Percentiles rank a stretch among this genome's conserved stretches.
Evolutionary conservation across 2,888 invertebrate species (phyloP).

Genomic region (Trilocha varians): DNA sequence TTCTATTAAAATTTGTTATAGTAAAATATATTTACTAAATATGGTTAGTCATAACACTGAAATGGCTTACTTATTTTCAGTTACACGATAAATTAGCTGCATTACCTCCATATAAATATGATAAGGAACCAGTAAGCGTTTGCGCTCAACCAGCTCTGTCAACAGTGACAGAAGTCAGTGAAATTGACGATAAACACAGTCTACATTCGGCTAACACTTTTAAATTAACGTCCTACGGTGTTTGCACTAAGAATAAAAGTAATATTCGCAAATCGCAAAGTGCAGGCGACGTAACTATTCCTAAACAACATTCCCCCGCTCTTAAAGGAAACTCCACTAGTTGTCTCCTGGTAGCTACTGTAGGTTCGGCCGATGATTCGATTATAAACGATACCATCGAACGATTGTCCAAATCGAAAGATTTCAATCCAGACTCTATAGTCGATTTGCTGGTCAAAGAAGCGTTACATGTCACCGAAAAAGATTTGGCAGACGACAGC

Average conservation of each 20-base stretch:
- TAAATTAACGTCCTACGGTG: constrained; percentile 22
- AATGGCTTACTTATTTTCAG: constrained; percentile 32
- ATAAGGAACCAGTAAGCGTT: constrained; percentile 32
- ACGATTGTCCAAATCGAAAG: constrained; percentile 29
- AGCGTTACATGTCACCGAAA: constrained; percentile 25
- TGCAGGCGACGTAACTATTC: constrained; percentile 4
- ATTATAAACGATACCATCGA: constrained; percentile 41
- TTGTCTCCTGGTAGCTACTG: constrained; percentile 34
- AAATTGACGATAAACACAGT: constrained; percentile 29
- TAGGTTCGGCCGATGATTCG: constrained; percentile 35
- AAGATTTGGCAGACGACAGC: constrained; percentile 21
- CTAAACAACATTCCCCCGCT: constrained; percentile 22
- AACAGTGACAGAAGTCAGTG: constrained; percentile 40
- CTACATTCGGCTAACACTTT: constrained; percentile 16
- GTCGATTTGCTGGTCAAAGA: constrained; percentile 41
- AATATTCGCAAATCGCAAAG: constrained; percentile 19
- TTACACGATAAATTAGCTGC: constrained; percentile 42
- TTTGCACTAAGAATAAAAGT: constrained; percentile 19
- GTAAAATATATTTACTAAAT: too few species aligned
- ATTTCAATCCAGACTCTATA: constrained; percentile 29
- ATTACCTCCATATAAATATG: constrained; percentile 30
- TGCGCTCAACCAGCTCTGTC: constrained; percentile 38
- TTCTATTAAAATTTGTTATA: too few species aligned
- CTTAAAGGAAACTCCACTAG: constrained; percentile 27
- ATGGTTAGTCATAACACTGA: too few species aligned